These are phyloP conservation scores for Crotalus adamanteus DNA, from an alignment of 2,797 vertebrate genomes.

Conservation along the genomic window DNA sequence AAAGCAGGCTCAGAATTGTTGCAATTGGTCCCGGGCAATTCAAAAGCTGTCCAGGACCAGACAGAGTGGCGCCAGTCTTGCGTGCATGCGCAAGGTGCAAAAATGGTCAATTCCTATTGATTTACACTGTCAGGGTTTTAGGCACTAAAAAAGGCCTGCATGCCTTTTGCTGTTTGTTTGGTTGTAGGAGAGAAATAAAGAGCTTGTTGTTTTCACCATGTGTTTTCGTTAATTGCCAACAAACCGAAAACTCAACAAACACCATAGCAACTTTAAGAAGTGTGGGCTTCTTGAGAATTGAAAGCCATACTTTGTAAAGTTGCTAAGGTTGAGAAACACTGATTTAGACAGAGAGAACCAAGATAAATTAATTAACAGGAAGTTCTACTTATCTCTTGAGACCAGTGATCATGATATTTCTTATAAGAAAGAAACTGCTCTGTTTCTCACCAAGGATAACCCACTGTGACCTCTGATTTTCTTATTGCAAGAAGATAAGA, in stretches of 20 bases:
- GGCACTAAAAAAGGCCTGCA: too few species aligned
- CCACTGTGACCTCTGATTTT: conserved; percentile 56
- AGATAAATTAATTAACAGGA: conserved; percentile 67
- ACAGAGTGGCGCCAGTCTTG: too few species aligned
- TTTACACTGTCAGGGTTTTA: too few species aligned
- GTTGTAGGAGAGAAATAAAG: too few species aligned
- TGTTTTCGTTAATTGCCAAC: too few species aligned
- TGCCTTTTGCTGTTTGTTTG: too few species aligned
- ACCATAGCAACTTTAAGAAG: neutral
- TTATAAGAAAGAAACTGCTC: conserved; percentile 56
- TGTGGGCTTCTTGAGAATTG: conserved; percentile 21
- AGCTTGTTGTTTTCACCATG: too few species aligned
- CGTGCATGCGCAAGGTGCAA: too few species aligned
- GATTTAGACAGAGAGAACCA: conserved; percentile 51
- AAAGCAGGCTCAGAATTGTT: too few species aligned
- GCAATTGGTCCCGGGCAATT: too few species aligned
- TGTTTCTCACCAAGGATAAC: conserved; percentile 37
- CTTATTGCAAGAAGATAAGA: conserved; percentile 17
- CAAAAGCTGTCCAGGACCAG: too few species aligned
- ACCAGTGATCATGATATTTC: conserved; percentile 66
- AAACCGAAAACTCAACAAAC: neutral
- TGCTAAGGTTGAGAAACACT: conserved; percentile 50
- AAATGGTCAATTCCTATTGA: too few species aligned
- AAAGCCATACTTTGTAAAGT: conserved; percentile 57
- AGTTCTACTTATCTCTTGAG: conserved; percentile 59